Evolutionary conservation across 2,113 vertebrate species (phyloP).

Genomic region (Alexandromys fortis): DNA sequence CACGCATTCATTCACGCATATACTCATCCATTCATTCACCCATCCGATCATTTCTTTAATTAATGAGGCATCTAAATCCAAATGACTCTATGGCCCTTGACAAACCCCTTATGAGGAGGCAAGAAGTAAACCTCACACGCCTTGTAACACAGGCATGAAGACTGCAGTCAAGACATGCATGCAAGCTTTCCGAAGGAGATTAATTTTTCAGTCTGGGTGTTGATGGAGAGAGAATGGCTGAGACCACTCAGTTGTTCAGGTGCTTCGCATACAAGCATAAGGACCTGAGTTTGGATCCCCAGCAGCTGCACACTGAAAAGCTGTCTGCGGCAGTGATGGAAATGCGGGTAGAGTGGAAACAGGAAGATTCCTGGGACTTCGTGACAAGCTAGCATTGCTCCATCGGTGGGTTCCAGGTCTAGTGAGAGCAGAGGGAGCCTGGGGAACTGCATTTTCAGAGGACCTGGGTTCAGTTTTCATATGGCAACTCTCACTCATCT

Average conservation of each 20-base stretch:
- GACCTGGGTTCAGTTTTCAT: background rate
- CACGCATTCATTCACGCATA: background rate
- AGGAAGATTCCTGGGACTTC: background rate
- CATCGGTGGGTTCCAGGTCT: background rate
- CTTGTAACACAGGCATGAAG: background rate
- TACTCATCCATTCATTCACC: background rate
- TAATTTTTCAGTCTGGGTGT: constrained; percentile 14
- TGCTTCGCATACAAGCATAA: background rate
- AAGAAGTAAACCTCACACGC: constrained; percentile 13
- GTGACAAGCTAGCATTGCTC: background rate
- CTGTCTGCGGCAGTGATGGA: background rate
- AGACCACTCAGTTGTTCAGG: background rate
- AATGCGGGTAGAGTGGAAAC: background rate
- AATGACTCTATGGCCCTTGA: background rate
- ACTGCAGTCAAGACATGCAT: background rate
- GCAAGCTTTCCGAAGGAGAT: background rate
- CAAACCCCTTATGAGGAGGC: background rate
- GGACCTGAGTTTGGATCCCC: background rate
- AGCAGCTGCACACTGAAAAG: background rate
- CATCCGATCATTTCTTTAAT: background rate
- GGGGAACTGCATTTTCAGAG: background rate
- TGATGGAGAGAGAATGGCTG: background rate
- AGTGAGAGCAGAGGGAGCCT: background rate
- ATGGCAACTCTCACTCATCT: background rate
- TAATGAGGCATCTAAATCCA: background rate